These are phyloP conservation scores for Eclectus roratus DNA, from an alignment of 2,113 vertebrate species.

Conservation along the genomic window DNA sequence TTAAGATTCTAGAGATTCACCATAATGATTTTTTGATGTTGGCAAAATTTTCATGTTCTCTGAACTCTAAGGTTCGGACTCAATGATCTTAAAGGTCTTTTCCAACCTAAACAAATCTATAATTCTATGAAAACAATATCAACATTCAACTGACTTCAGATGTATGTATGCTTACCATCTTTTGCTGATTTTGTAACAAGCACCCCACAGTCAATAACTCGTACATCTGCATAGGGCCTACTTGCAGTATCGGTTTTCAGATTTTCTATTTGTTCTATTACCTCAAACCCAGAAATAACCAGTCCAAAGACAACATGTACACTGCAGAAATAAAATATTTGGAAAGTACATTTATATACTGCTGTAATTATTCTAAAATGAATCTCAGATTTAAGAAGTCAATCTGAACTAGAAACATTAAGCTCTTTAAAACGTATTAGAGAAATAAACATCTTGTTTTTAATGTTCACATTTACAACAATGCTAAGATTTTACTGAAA, in stretches of 20 bases:
- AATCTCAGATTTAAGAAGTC: neutral
- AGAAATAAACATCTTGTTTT: neutral
- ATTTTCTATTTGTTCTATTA: conserved; percentile 94
- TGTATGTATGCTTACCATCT: conserved; percentile 75
- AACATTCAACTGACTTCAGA: neutral
- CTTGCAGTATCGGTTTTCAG: conserved; percentile 95
- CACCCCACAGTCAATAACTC: conserved; percentile 94
- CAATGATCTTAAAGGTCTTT: neutral
- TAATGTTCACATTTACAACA: neutral
- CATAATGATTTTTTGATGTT: rapidly evolving
- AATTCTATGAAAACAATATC: neutral
- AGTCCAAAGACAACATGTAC: conserved; percentile 98
- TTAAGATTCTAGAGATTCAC: neutral
- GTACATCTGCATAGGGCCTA: conserved; percentile 93
- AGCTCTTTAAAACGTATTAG: neutral
- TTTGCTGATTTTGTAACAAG: conserved; percentile 88
- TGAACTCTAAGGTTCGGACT: neutral
- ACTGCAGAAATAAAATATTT: conserved; percentile 68
- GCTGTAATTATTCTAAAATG: neutral
- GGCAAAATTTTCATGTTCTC: neutral
- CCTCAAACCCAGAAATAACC: conserved; percentile 96
- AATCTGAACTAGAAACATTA: neutral
- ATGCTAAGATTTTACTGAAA: neutral
- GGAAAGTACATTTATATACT: neutral
- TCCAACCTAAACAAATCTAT: neutral